Percentiles rank a stretch among this genome's conserved stretches.
These are phyloP conservation scores for Malthinus seriepunctatus DNA, from an alignment of 2,888 invertebrate species.

Conservation along the genomic window DNA sequence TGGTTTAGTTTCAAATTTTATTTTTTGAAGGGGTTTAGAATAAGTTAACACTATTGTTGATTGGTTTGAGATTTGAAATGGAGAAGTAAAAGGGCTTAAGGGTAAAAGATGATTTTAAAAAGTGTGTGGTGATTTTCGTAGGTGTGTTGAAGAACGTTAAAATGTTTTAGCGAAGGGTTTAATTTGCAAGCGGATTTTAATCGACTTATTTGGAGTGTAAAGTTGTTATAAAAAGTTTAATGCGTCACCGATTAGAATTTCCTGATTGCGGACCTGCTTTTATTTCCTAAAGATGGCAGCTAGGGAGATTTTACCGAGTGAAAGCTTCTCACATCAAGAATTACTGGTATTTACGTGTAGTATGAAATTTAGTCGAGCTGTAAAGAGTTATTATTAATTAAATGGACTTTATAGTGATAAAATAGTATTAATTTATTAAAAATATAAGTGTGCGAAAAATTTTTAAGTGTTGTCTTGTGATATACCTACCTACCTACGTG, in stretches of 20 bases:
- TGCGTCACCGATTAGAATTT: neutral
- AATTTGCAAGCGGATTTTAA: neutral
- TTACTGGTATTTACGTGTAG: slow-evolving; percentile 18
- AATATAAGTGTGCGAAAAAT: slow-evolving; percentile 1
- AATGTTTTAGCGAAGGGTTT: neutral
- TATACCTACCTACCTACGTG: neutral
- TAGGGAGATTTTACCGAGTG: slow-evolving; percentile 32
- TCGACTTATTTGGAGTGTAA: neutral
- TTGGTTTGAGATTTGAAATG: too few species aligned
- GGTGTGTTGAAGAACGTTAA: too few species aligned
- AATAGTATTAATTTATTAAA: neutral
- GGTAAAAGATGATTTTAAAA: too few species aligned
- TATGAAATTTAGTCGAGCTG: slow-evolving; percentile 3
- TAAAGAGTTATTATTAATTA: neutral
- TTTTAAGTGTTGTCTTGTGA: slow-evolving; percentile 3
- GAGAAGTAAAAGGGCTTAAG: too few species aligned
- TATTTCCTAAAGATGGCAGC: slow-evolving; percentile 39
- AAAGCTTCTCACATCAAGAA: slow-evolving; percentile 25
- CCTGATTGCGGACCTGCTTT: slow-evolving; percentile 4
- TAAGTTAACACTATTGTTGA: too few species aligned
- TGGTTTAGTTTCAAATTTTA: too few species aligned
- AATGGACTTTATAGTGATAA: neutral
- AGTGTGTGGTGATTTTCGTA: too few species aligned
- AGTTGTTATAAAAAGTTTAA: neutral
- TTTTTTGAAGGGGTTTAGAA: too few species aligned